Evolutionary conservation across 2,888 invertebrate genomes (phyloP).

Genomic region (Synanthedon tipuliformis): DNA sequence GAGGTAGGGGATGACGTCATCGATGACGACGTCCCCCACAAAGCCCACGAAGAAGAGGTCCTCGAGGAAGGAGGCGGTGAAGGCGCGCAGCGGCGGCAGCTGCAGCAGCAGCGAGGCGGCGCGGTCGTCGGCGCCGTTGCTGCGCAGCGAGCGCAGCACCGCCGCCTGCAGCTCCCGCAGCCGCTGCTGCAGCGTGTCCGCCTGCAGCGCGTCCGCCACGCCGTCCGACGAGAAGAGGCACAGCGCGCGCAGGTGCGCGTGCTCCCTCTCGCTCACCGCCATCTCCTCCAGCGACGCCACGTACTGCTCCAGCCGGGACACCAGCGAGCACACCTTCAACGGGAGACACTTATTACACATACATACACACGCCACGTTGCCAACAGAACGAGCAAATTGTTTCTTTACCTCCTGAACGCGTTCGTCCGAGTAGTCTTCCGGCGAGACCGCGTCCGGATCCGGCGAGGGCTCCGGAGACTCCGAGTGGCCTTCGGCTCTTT

Average conservation of each 20-base stretch:
- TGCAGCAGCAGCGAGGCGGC: slow-evolving; percentile 74
- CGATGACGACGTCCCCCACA: slow-evolving; percentile 93
- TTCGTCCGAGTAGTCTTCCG: slow-evolving; percentile 76
- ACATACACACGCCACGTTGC: no score
- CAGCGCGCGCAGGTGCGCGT: slow-evolving; percentile 87
- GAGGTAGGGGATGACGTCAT: slow-evolving; percentile 94
- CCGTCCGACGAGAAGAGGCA: slow-evolving; percentile 84
- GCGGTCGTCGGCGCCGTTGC: slow-evolving; percentile 45
- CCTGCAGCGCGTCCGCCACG: slow-evolving; percentile 54
- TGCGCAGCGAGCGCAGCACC: slow-evolving; percentile 56
- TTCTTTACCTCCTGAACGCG: slow-evolving; percentile 78
- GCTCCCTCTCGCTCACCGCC: slow-evolving; percentile 85
- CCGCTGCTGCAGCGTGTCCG: slow-evolving; percentile 37
- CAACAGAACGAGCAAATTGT: no score
- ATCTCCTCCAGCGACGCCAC: slow-evolving; percentile 79
- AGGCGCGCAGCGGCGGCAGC: slow-evolving; percentile 78
- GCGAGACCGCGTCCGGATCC: slow-evolving; percentile 29
- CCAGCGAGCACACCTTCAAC: slow-evolving; percentile 33
- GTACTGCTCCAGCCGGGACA: slow-evolving; percentile 86
- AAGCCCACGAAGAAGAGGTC: slow-evolving; percentile 93
- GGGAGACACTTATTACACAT: no score
- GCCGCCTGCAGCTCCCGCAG: slow-evolving; percentile 61
- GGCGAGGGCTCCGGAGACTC: slow-evolving; percentile 74
- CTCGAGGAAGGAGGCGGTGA: slow-evolving; percentile 83
- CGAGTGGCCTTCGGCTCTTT: slow-evolving; percentile 23